Conservation (phyloP, 23 tunicate species). For the Ascidia mentula region DNA sequence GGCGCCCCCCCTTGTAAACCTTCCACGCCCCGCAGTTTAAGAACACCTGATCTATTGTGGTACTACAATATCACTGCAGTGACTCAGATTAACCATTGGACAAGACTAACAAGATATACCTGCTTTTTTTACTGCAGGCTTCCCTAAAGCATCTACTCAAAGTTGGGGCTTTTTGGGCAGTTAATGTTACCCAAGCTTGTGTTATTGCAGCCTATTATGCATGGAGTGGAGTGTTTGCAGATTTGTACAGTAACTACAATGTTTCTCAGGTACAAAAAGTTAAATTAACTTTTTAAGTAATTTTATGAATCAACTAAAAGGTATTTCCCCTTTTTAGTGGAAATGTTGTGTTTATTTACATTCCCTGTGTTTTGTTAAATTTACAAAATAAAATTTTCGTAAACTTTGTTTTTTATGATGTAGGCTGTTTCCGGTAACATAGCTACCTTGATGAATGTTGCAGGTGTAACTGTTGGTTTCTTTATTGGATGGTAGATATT, state of each 20-base stretch:
- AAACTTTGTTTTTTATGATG: not conserved
- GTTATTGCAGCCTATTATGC: slow-evolving; percentile 18
- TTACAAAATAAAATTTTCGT: too few species aligned
- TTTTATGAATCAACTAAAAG: too few species aligned
- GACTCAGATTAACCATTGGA: too few species aligned
- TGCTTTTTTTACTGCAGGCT: not conserved
- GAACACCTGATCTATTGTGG: too few species aligned
- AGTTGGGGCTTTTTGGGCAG: not conserved
- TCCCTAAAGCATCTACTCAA: not conserved
- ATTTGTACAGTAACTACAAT: slow-evolving; percentile 11
- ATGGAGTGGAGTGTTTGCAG: slow-evolving; percentile 24
- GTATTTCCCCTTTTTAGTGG: too few species aligned
- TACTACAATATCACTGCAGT: too few species aligned
- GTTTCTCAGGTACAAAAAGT: slow-evolving; percentile 18
- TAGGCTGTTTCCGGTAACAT: slow-evolving; percentile 21
- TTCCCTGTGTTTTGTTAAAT: too few species aligned
- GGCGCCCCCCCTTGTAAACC: too few species aligned
- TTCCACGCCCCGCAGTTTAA: too few species aligned
- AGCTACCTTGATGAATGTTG: slow-evolving; percentile 12
- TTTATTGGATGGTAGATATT: slow-evolving; percentile 20
- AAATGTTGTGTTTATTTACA: too few species aligned
- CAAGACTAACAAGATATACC: too few species aligned
- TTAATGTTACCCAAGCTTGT: not conserved
- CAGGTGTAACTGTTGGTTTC: slow-evolving; percentile 25
- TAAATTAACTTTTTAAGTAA: too few species aligned